These are phyloP conservation scores for Molossus molossus DNA, from an alignment of 2,797 vertebrate species.

Conservation along the genomic window DNA sequence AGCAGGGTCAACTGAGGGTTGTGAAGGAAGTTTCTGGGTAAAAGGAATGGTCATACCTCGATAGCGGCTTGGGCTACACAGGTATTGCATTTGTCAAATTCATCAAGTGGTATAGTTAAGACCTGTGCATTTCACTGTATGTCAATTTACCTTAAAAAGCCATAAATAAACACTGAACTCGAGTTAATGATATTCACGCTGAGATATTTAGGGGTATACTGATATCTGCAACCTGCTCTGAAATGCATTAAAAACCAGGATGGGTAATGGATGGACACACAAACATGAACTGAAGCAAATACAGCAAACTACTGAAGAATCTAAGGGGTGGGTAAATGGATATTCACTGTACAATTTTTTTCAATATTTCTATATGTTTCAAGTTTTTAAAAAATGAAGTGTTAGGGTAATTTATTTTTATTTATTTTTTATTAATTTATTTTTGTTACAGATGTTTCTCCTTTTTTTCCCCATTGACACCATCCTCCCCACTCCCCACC, in stretches of 20 bases:
- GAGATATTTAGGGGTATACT: background rate
- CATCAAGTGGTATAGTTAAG: background rate
- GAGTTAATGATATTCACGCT: background rate
- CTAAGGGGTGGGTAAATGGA: background rate
- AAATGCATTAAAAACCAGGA: conserved; percentile 5
- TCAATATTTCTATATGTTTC: background rate
- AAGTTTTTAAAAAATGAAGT: conserved; percentile 26
- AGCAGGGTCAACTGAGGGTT: background rate
- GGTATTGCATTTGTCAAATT: background rate
- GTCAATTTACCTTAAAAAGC: background rate
- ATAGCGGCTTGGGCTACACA: background rate
- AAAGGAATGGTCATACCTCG: background rate
- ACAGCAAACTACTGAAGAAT: background rate
- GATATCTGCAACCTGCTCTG: background rate
- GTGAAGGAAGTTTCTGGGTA: background rate
- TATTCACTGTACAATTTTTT: background rate
- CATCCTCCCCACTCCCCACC: too few species aligned
- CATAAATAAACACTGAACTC: background rate
- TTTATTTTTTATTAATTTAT: too few species aligned
- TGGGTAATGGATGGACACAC: background rate
- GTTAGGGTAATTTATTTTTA: background rate
- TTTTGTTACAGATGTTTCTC: too few species aligned
- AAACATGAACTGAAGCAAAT: background rate
- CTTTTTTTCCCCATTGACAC: too few species aligned
- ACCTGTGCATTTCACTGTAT: background rate